Evolutionary conservation across 2,113 vertebrate genomes (phyloP).

Genomic region (Tonatia bakeri): DNA sequence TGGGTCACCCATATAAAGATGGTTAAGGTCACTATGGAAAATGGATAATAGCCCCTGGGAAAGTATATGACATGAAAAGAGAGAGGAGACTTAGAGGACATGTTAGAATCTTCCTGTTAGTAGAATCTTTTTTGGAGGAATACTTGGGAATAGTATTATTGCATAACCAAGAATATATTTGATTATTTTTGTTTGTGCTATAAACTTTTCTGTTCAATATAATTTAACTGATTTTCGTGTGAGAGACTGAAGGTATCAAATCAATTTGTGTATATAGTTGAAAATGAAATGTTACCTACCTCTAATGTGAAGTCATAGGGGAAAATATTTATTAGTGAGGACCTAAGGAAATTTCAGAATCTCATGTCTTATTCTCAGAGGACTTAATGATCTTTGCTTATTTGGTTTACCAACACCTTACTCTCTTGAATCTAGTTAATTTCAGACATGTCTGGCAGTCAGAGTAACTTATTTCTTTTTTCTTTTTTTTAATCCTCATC

Average conservation of each 20-base stretch:
- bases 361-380: neutral
- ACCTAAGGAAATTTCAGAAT: neutral
- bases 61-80: neutral
- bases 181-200: neutral
- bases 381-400: neutral
- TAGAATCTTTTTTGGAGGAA: neutral
- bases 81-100: neutral
- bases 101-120: neutral
- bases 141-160: neutral
- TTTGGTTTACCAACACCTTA: neutral
- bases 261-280: neutral
- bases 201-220: neutral
- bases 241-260: neutral
- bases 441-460: neutral
- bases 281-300: slow-evolving; percentile 2
- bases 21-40: neutral
- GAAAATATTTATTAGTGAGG: neutral
- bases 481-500: too few relatives aligned
- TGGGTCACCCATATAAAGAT: neutral
- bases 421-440: neutral
- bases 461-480: neutral
- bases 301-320: neutral
- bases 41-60: neutral
- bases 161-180: neutral
- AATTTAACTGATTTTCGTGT: slow-evolving; percentile 1